Evolutionary conservation across 2,888 invertebrate genomes (phyloP).

Genomic region (Cyclophora punctaria): DNA sequence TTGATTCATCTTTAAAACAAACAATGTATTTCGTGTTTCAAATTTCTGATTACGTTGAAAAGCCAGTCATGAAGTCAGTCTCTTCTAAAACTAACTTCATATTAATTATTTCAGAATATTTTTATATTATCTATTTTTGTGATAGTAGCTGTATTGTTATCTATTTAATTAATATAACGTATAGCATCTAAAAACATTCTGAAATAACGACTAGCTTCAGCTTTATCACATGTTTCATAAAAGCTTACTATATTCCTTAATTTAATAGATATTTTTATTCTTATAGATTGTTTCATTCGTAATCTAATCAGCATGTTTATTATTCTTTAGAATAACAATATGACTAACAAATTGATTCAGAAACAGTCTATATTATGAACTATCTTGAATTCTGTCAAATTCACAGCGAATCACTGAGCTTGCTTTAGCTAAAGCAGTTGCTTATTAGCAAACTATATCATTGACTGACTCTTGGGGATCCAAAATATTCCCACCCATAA

Average conservation of each 20-base stretch:
- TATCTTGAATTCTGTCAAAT: conserved; percentile 12
- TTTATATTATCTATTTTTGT: conserved; percentile 12
- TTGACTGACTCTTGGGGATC: conserved; percentile 20
- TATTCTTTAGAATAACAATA: conserved; percentile 9
- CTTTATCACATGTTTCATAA: conserved; percentile 42
- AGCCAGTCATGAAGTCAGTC: conserved; percentile 6
- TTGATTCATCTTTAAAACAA: no score
- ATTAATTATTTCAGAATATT: conserved; percentile 18
- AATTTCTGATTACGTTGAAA: background rate
- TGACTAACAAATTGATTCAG: conserved; percentile 7
- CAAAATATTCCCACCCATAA: conserved; percentile 12
- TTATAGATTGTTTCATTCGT: conserved; percentile 62
- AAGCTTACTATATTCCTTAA: conserved; percentile 43
- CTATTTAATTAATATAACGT: conserved; percentile 7
- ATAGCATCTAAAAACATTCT: conserved; percentile 29
- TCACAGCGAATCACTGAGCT: conserved; percentile 25
- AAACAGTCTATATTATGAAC: conserved; percentile 41
- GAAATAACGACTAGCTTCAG: conserved; percentile 33
- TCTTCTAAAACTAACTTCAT: background rate
- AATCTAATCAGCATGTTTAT: conserved; percentile 26
- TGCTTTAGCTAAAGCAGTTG: conserved; percentile 66
- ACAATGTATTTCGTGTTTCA: no score
- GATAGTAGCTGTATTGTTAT: background rate
- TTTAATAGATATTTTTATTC: conserved; percentile 17
- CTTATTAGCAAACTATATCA: conserved; percentile 48